Conservation (phyloP, 2,113 vertebrate species). For the Gadus macrocephalus region DNA sequence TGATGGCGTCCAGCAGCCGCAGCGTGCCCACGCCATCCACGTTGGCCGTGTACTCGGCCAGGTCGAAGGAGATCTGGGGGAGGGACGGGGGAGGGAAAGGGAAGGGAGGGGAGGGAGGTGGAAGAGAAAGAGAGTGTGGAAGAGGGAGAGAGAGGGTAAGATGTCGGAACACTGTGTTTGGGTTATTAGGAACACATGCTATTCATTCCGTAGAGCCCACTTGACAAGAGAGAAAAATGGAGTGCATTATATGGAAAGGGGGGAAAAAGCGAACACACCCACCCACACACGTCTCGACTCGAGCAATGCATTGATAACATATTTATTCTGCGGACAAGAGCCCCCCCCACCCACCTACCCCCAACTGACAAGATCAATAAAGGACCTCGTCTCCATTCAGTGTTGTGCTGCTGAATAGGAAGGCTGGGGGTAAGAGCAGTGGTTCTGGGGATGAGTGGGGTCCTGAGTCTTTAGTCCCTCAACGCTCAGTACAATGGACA, state of each 20-base stretch:
- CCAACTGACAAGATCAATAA: too few relatives aligned
- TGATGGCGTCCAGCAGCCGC: slow-evolving; percentile 89
- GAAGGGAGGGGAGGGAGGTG: not conserved
- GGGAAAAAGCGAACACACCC: too few relatives aligned
- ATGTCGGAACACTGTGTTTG: not conserved
- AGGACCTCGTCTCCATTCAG: too few relatives aligned
- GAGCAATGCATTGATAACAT: too few relatives aligned
- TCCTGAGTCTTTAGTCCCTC: slow-evolving; percentile 18
- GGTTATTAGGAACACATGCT: too few relatives aligned
- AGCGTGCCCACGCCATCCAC: slow-evolving; percentile 95
- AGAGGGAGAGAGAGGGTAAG: not conserved
- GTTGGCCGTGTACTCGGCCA: slow-evolving; percentile 96
- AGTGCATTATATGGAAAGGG: not conserved
- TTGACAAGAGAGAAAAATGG: not conserved
- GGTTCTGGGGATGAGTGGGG: not conserved
- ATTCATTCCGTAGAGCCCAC: too few relatives aligned
- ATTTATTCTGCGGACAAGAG: too few relatives aligned
- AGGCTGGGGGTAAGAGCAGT: too few relatives aligned
- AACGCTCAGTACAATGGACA: slow-evolving; percentile 1
- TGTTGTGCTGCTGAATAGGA: too few relatives aligned
- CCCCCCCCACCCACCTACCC: too few relatives aligned
- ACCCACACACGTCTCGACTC: too few relatives aligned
- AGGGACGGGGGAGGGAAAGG: not conserved
- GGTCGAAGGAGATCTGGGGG: slow-evolving; percentile 91
- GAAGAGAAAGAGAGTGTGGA: not conserved